Evolutionary conservation across 2,888 invertebrate genomes (phyloP), one percentile per base, ranked within the genome.

Genomic region (Deladenus siricidicola): DNA sequence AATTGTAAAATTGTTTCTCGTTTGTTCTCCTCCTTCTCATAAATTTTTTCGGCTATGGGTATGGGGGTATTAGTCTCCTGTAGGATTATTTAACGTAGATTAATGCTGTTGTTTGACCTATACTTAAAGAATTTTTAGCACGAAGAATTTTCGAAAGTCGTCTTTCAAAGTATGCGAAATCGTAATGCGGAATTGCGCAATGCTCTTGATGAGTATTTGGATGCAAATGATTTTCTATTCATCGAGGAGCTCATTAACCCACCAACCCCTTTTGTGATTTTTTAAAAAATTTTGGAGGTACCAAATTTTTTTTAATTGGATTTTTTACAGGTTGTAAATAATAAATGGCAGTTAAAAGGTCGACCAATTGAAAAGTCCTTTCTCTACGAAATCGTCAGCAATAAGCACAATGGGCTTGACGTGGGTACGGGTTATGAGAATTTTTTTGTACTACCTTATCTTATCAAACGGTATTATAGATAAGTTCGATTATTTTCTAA

Each of bases 401-500:
- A 74, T 56, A 57, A 63, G 4, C 26, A 53, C 29, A 58, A 56
- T 34, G 67, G 70, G 10, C 62, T 70, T 23, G 74, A 74, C 57
- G 72, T 74, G 8, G 72, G 70, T 56, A 68, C 67, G 56, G 28
- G 29, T 23, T 2, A 43, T 43, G 4, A 47, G 17, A 8, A 14
- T 48, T 23, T 19, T 1, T 14, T 56, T 24, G n/a, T 58, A n/a
- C n/a, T n/a, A n/a, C n/a, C n/a, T n/a, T n/a, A n/a, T n/a, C n/a
- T n/a, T n/a, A n/a, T n/a, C n/a, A n/a, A n/a, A n/a, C n/a, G n/a
- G n/a, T n/a, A n/a, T n/a, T n/a, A n/a, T 0, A 58, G 67, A 86
- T 74, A 85, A 86, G 74, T 85, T 85, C 83, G 86, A 87, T 70
- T 86, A 87, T 72, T 80, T 87, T 50, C 79, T 84, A 21, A 81